These are phyloP conservation scores for Dolichomitus sp. DNA, from an alignment of 2,888 invertebrate species.

Conservation along the genomic window DNA sequence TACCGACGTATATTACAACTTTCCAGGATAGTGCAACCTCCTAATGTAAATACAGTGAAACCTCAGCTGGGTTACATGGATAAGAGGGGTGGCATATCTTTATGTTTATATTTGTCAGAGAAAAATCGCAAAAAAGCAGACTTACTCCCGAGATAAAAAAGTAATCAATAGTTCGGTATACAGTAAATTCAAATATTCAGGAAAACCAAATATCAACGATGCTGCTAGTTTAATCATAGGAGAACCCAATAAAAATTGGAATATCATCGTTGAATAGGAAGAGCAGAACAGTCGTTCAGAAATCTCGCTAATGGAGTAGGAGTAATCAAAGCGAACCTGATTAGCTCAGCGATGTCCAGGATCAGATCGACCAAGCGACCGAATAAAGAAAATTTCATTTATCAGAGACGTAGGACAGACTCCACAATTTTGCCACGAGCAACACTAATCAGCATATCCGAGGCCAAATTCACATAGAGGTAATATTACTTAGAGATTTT, in stretches of 20 bases:
- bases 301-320: neutral
- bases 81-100: neutral
- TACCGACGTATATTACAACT: no score
- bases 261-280: conserved; percentile 10
- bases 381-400: neutral
- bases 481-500: conserved; percentile 43
- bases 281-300: neutral
- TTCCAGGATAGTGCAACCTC: no score
- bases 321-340: neutral
- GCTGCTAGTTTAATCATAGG: neutral
- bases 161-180: neutral
- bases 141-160: neutral
- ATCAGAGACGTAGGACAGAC: conserved; percentile 39
- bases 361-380: conserved; percentile 10
- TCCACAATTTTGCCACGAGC: conserved; percentile 40
- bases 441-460: conserved; percentile 34
- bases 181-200: neutral
- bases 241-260: conserved; percentile 1
- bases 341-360: neutral
- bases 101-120: neutral
- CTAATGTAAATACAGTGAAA: no score
- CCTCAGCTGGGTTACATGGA: no score
- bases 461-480: conserved; percentile 48
- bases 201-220: neutral
- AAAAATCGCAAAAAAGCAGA: neutral